A percentile compares a stretch with the other conserved stretches of the same genome.
These are phyloP conservation scores for Ischnus inquisitorius DNA, from an alignment of 2,888 invertebrate species.

Conservation along the genomic window DNA sequence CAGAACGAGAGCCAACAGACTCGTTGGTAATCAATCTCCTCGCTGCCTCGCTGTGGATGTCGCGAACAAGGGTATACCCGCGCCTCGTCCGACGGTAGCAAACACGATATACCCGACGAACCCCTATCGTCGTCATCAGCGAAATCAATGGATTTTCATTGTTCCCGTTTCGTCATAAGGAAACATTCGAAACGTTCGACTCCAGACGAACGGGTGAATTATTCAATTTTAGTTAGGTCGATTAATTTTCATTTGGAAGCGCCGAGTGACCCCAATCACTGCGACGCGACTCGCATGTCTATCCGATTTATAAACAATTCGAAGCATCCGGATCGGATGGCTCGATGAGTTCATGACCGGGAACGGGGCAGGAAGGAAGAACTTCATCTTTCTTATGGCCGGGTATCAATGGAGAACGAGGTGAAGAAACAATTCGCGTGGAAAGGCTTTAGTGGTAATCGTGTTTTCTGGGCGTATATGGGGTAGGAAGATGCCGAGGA, in stretches of 20 bases:
- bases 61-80: constrained; percentile 1
- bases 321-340: not conserved
- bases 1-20: constrained; percentile 27
- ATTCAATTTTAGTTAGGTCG: not conserved
- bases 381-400: not conserved
- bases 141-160: not conserved
- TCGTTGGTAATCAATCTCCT: constrained; percentile 36
- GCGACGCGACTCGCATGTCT: not conserved
- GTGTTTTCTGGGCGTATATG: constrained; percentile 49
- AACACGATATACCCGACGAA: not conserved
- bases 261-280: not conserved
- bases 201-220: not conserved
- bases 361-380: not conserved
- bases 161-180: not conserved
- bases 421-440: constrained; percentile 17
- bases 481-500: constrained; percentile 48
- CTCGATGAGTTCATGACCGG: not conserved
- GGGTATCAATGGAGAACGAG: not conserved
- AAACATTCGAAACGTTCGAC: not conserved
- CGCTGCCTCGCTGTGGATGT: constrained; percentile 23
- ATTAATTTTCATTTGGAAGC: not conserved
- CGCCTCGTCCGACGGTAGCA: not conserved
- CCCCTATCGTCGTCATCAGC: not conserved
- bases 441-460: constrained; percentile 60
- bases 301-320: not conserved